These are phyloP conservation scores for Alviniconcha marisindica DNA, from an alignment of 1,140 invertebrate species.

Conservation along the genomic window DNA sequence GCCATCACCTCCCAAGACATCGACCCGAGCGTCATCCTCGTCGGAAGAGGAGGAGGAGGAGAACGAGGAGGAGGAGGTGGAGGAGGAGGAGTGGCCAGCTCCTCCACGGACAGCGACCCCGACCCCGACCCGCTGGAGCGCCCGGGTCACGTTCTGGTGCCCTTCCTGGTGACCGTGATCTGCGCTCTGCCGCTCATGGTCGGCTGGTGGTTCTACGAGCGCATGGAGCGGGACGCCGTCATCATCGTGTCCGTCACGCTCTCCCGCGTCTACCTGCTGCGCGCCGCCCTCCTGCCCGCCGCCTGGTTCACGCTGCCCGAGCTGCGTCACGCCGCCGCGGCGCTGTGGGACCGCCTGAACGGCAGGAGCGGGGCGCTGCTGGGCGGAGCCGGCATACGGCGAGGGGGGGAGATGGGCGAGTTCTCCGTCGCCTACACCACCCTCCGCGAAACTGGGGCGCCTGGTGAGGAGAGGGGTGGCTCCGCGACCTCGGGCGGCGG, in stretches of 20 bases:
- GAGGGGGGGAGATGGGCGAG: background rate
- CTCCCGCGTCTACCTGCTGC: constrained; percentile 30
- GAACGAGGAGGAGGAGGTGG: background rate
- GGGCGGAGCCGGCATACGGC: background rate
- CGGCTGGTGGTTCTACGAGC: constrained; percentile 37
- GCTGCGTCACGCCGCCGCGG: background rate
- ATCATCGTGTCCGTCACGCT: constrained; percentile 32
- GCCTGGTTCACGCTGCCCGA: constrained; percentile 33
- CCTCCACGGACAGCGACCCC: background rate
- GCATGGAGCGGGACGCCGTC: constrained; percentile 25
- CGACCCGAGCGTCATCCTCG: constrained; percentile 8
- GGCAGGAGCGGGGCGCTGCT: background rate
- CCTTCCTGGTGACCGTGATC: constrained; percentile 35
- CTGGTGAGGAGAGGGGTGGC: constrained; percentile 5
- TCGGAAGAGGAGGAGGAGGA: constrained; percentile 11
- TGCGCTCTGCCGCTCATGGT: constrained; percentile 36
- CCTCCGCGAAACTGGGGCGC: background rate
- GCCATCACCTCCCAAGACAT: background rate
- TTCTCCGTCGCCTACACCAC: constrained; percentile 38
- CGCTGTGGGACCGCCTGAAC: background rate
- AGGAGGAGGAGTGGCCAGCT: background rate
- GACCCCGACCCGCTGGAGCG: constrained; percentile 2
- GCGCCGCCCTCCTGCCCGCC: constrained; percentile 23
- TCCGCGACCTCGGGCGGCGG: background rate
- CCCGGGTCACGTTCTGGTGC: constrained; percentile 4